Evolutionary conservation across 2,113 vertebrate genomes (phyloP).

Genomic region (Ameiurus melas): DNA sequence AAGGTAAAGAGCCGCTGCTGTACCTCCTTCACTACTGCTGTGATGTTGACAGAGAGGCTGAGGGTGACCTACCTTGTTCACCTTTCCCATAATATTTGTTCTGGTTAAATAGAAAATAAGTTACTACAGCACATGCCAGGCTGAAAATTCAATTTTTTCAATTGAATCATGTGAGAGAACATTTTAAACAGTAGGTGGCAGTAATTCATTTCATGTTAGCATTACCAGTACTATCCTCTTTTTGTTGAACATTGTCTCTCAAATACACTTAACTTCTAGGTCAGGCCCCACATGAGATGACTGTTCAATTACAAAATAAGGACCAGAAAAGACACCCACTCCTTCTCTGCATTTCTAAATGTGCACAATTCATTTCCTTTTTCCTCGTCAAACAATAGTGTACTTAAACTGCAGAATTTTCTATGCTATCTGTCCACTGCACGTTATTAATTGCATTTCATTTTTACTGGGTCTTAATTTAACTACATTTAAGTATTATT

Average conservation of each 20-base stretch:
- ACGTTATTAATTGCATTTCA: background rate
- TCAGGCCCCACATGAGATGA: conserved; percentile 64
- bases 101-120: conserved; percentile 21
- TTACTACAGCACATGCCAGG: conserved; percentile 10
- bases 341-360: conserved; percentile 38
- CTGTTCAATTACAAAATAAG: conserved; percentile 71
- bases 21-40: background rate
- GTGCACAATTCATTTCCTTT: background rate
- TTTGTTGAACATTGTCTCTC: conserved; percentile 13
- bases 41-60: background rate
- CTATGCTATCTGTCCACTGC: background rate
- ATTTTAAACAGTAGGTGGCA: conserved; percentile 61
- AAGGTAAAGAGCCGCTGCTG: background rate
- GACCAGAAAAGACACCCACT: conserved; percentile 56
- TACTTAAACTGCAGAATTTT: background rate
- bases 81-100: conserved; percentile 27
- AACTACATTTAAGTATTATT: background rate
- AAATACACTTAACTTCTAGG: conserved; percentile 53
- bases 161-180: conserved; percentile 41
- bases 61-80: conserved; percentile 6
- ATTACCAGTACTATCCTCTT: background rate
- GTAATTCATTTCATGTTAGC: conserved; percentile 53
- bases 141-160: conserved; percentile 42
- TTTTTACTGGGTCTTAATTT: background rate
- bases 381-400: background rate